Evolutionary conservation across 2,113 vertebrate species (phyloP), one percentile per base, ranked within the genome.

Genomic region (Nansenia antarctica): DNA sequence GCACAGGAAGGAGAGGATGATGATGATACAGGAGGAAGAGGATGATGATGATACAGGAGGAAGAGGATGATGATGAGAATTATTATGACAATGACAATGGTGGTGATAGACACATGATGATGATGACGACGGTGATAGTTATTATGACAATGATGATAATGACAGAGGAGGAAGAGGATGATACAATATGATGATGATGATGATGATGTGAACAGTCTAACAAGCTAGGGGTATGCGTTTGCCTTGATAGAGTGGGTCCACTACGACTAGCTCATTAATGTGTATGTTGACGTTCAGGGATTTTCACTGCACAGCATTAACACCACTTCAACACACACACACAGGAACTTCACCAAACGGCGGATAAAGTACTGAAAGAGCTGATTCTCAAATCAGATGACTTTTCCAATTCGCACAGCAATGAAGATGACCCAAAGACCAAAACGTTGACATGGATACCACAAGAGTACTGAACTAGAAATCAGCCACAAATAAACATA

Each of bases 241-340:
- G 35, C 5, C 5, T 5, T 5, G 35, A 37, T 11, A 37, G 35
- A 11, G 11, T 37, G 5, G n/a, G 45, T 14, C 45, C 45, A 49
- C 45, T 20, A 49, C 20, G 8, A 3, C 5, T 57, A 57, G 1
- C 27, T 30, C 54, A 57, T 57, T 6, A 57, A 6, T 31, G 27
- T 57, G 54, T 57, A 57, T 15, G 6, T 30, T 29, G 12, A 31
- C 54, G 15, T 57, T 57, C 54, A 57, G 54, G 55, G 55, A 58
- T 49, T 49, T 7, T 37, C 35, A 49, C 0, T 20, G 9, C n/a
- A 20, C 45, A n/a, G 45, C 37, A 42, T 42, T 18, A 5, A 49
- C 6, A 15, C n/a, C 45, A 49, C 6, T 20, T 20, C 6, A 7
- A 22, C n/a, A 49, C 12, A 42, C 14, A 22, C 18, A 18, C 18